A percentile compares a stretch with the other conserved stretches of the same genome.
phyloP scores from a whole-genome alignment of 1,140 invertebrate species.

The Aphelenchoides besseyi region DNA sequence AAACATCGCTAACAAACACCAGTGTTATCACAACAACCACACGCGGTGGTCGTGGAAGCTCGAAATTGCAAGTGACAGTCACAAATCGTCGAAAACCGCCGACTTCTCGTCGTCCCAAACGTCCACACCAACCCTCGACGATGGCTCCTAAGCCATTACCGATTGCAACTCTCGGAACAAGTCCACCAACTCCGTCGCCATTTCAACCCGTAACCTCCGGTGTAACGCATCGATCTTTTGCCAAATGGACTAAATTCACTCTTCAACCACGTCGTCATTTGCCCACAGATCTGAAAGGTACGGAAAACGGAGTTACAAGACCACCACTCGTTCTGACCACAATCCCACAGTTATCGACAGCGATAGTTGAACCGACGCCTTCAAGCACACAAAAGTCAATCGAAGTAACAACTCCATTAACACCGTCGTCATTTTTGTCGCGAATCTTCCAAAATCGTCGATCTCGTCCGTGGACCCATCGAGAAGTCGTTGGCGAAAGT shows the following conservation, averaged over 20 bases:
- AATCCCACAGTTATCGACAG: neutral
- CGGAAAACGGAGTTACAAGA: neutral
- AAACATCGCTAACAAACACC: neutral
- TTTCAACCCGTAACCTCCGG: neutral
- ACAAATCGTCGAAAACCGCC: no score
- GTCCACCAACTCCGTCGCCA: neutral
- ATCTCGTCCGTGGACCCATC: slow-evolving; percentile 4
- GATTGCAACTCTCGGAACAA: neutral
- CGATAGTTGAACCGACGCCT: neutral
- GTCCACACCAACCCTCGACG: neutral
- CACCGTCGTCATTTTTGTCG: neutral
- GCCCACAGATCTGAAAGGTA: neutral
- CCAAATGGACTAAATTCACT: slow-evolving; percentile 16
- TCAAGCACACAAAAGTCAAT: no score
- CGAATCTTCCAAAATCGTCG: neutral
- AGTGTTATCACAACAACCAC: neutral
- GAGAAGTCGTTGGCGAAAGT: neutral
- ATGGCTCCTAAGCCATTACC: neutral
- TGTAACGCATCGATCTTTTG: neutral
- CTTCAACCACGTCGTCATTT: neutral
- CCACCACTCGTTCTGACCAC: neutral
- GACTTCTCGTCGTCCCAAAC: neutral
- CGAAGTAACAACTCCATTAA: neutral
- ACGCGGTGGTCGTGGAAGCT: neutral
- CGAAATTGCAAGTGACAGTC: no score